phyloP scores from a whole-genome alignment of 2,888 invertebrate species.

The Cephus pygmeus region DNA sequence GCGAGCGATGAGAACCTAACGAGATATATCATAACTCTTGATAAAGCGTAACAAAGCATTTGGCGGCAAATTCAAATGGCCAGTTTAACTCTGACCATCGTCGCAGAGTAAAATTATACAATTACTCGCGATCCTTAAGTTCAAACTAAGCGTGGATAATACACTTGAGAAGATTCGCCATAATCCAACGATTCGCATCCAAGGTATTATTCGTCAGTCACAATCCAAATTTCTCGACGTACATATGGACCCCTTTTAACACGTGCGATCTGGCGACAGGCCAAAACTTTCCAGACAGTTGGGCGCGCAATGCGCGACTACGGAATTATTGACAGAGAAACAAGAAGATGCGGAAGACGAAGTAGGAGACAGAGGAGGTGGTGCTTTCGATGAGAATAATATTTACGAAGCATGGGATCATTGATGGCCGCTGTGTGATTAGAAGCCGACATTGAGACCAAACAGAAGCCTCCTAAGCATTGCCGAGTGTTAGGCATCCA shows the following conservation, averaged over 20 bases:
- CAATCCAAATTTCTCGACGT: background rate
- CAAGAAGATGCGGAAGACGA: background rate
- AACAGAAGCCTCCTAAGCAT: background rate
- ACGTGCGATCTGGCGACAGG: slow-evolving; percentile 44
- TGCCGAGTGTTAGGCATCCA: background rate
- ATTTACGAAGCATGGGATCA: slow-evolving; percentile 34
- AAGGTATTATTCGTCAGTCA: background rate
- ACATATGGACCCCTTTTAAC: background rate
- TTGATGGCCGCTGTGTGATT: background rate
- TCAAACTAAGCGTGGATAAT: background rate
- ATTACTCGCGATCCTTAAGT: background rate
- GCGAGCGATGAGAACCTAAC: background rate
- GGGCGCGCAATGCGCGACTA: slow-evolving; percentile 40
- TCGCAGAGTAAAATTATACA: background rate
- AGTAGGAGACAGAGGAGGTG: background rate
- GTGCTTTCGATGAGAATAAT: slow-evolving; percentile 39
- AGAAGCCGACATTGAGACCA: slow-evolving; percentile 1
- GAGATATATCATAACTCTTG: background rate
- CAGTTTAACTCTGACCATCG: background rate
- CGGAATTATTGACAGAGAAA: slow-evolving; percentile 40
- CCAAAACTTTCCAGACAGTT: slow-evolving; percentile 64
- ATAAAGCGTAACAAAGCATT: background rate
- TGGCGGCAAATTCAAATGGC: background rate
- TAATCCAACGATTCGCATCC: background rate
- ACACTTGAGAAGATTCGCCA: background rate